A percentile compares a stretch with the other conserved stretches of the same genome.
Evolutionary conservation across 2,113 vertebrate species (phyloP).

Genomic region (Pituophis catenifer): DNA sequence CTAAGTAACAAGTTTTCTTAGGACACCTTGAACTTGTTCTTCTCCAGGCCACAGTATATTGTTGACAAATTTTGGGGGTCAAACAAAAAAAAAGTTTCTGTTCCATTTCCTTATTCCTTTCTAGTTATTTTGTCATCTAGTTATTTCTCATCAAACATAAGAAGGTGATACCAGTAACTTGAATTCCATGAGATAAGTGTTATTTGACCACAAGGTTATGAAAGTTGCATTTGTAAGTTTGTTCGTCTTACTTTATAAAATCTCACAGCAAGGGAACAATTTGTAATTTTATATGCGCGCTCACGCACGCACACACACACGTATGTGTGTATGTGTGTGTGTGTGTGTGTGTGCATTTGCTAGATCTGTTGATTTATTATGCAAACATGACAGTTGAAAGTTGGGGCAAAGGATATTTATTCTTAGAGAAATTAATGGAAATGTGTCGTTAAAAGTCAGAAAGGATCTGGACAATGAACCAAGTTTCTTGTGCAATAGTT

Average conservation of each 20-base stretch:
- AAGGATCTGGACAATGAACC: neutral
- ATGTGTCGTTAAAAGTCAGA: neutral
- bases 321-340: neutral
- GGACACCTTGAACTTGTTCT: neutral
- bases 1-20: neutral
- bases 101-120: neutral
- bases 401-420: neutral
- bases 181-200: neutral
- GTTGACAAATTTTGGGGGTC: neutral
- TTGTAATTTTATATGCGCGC: neutral
- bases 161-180: neutral
- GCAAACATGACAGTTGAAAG: neutral
- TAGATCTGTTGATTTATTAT: neutral
- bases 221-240: neutral
- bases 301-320: too few relatives aligned
- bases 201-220: neutral
- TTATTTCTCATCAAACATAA: neutral
- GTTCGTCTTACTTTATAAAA: neutral
- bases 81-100: neutral
- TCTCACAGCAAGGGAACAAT: neutral
- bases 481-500: neutral
- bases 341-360: neutral
- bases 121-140: accelerated
- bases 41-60: neutral
- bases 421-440: neutral